A percentile compares a stretch with the other conserved stretches of the same genome.
These are phyloP conservation scores for Fregetta grallaria DNA, from an alignment of 2,113 vertebrate genomes.

Conservation along the genomic window DNA sequence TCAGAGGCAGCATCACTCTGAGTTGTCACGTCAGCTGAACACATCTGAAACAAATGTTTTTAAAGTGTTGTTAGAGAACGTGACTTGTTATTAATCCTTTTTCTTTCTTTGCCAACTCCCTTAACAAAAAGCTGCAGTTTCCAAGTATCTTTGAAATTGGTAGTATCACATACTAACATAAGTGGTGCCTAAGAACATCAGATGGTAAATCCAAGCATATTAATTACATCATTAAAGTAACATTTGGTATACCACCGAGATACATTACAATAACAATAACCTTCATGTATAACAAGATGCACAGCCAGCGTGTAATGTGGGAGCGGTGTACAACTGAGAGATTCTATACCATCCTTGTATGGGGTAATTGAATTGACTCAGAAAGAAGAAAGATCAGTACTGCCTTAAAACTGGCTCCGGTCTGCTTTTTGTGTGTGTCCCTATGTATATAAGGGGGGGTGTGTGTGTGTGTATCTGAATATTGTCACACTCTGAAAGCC, in stretches of 20 bases:
- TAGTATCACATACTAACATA: slow-evolving; percentile 26
- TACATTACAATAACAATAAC: slow-evolving; percentile 70
- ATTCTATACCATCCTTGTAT: neutral
- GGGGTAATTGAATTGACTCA: slow-evolving; percentile 42
- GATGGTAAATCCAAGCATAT: slow-evolving; percentile 71
- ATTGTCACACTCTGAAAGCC: slow-evolving; percentile 26
- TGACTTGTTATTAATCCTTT: slow-evolving; percentile 40
- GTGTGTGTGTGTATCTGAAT: neutral
- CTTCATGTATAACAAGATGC: slow-evolving; percentile 65
- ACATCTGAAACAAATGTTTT: slow-evolving; percentile 16
- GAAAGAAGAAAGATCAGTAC: slow-evolving; percentile 19
- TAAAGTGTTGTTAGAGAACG: neutral
- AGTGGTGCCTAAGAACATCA: slow-evolving; percentile 61
- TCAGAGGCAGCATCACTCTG: slow-evolving; percentile 8
- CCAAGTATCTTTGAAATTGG: slow-evolving; percentile 13
- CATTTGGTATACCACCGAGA: slow-evolving; percentile 65
- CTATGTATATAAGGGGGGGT: neutral
- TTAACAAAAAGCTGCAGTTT: slow-evolving; percentile 39
- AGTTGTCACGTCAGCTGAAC: neutral
- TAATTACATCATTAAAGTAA: slow-evolving; percentile 74
- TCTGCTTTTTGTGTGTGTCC: neutral
- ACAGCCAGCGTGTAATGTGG: slow-evolving; percentile 8
- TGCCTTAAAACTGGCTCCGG: slow-evolving; percentile 33
- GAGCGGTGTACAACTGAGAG: slow-evolving; percentile 22
- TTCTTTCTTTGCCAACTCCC: slow-evolving; percentile 21